These are phyloP conservation scores for Hippoglossus stenolepis DNA, from an alignment of 2,113 vertebrate genomes.

Conservation along the genomic window DNA sequence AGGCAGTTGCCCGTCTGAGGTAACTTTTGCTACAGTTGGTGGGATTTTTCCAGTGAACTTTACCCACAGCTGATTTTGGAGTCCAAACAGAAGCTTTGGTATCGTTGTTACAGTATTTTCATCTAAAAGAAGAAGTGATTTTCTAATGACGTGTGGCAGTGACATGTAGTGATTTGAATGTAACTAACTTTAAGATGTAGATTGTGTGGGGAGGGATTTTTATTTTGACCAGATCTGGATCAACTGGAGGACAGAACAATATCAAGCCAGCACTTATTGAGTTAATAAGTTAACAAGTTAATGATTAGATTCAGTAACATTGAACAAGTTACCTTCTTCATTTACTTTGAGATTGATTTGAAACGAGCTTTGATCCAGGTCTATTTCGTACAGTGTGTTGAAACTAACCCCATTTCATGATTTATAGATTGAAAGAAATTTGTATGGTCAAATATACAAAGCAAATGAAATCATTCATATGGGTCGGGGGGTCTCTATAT, in stretches of 20 bases:
- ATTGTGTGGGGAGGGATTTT: conserved; percentile 15
- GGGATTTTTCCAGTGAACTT: conserved; percentile 15
- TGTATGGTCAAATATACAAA: neutral
- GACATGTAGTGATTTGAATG: conserved; percentile 56
- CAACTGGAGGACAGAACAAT: neutral
- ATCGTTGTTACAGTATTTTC: conserved; percentile 58
- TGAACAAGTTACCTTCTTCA: neutral
- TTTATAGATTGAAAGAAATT: neutral
- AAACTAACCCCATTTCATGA: neutral
- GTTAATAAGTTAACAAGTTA: neutral
- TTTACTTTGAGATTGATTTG: conserved; percentile 7
- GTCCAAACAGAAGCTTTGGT: conserved; percentile 37
- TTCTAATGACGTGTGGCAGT: conserved; percentile 57
- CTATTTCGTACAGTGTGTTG: neutral
- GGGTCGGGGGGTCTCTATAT: neutral
- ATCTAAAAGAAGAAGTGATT: conserved; percentile 42
- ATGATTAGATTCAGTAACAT: neutral
- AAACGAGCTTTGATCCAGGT: conserved; percentile 17
- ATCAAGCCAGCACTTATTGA: neutral
- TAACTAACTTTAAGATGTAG: conserved; percentile 42
- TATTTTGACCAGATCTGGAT: conserved; percentile 33
- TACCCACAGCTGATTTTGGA: conserved; percentile 29
- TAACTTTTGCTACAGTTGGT: conserved; percentile 12
- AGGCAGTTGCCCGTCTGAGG: neutral
- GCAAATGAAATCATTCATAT: neutral